Evolutionary conservation across 2,113 vertebrate species (phyloP), one percentile per base, ranked within the genome.

Genomic region (Lota lota): DNA sequence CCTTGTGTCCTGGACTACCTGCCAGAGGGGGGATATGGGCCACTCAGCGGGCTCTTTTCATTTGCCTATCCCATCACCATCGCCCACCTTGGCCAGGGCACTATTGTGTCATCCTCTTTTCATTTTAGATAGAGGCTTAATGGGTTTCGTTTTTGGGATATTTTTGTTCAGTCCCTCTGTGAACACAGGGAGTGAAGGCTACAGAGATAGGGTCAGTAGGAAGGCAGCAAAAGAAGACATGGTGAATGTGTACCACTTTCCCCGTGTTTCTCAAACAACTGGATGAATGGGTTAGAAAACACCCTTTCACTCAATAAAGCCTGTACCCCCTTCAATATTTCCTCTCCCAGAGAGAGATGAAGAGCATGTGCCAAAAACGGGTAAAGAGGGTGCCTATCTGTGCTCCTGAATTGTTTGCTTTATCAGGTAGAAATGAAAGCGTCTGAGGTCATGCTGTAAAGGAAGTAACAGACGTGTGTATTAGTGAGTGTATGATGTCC

Each of bases 51-150:
- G 4, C 4, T 33, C 77, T 77, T 69, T 61, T 67, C 85, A 81
- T 88, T 78, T 83, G 68, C 78, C 75, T 81, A 71, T 81, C 66
- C 80, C 78, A 88, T 87, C 79, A 81, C 77, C 76, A 33, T 33
- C 4, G 68, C 69, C 83, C 74, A 64, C 74, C 87, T 85, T 80
- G 85, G 74, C 62, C 61, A 85, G 81, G 72, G 70, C 68, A 74
- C 76, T 70, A 83, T 89, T 90, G 87, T 89, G 84, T 82, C 77
- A 68, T 80, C 28, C 28, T 80, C 72, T 74, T 85, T 78, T 87
- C 86, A 82, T 85, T 78, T 87, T 86, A 82, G 86, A 88, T 87
- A 80, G 79, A 66, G 75, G 7, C 75, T 84, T 85, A 89, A 90
- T 88, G 73, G 84, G 76, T 53, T 59, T 20, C 5, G 22, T 58